These are phyloP conservation scores for Drosophila ohnishii DNA, from an alignment of 1,140 invertebrate genomes.

Conservation along the genomic window DNA sequence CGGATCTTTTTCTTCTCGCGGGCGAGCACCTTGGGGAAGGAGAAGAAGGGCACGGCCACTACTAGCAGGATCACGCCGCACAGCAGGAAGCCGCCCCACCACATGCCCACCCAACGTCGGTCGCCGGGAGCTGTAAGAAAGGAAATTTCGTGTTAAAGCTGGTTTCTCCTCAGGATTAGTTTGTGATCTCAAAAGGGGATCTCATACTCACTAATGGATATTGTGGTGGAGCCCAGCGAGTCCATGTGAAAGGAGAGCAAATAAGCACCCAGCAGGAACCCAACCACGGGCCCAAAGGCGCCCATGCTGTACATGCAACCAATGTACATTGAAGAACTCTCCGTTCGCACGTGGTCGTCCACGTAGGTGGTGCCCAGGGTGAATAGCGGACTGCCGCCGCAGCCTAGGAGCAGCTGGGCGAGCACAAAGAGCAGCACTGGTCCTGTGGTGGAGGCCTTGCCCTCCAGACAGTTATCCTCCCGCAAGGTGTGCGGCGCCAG, in stretches of 20 bases:
- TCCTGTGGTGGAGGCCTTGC: conserved; percentile 90
- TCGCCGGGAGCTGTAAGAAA: conserved; percentile 88
- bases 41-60: conserved; percentile 93
- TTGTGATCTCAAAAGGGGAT: background rate
- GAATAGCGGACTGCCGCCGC: conserved; percentile 92
- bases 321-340: conserved; percentile 93
- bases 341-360: conserved; percentile 93
- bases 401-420: conserved; percentile 94
- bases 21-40: conserved; percentile 93
- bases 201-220: conserved; percentile 87
- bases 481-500: conserved; percentile 88
- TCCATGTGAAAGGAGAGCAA: conserved; percentile 95
- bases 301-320: conserved; percentile 97
- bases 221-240: conserved; percentile 88
- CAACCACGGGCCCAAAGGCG: conserved; percentile 95
- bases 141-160: accelerated
- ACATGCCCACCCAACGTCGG: conserved; percentile 95
- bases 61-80: conserved; percentile 91
- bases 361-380: conserved; percentile 95
- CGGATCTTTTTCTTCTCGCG: conserved; percentile 92
- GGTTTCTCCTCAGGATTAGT: background rate
- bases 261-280: conserved; percentile 95
- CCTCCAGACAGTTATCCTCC: conserved; percentile 91
- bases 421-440: conserved; percentile 93
- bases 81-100: conserved; percentile 96